A percentile compares a stretch with the other conserved stretches of the same genome.
phyloP scores from a whole-genome alignment of 2,888 invertebrate genomes.

The Agriopis leucophaearia region DNA sequence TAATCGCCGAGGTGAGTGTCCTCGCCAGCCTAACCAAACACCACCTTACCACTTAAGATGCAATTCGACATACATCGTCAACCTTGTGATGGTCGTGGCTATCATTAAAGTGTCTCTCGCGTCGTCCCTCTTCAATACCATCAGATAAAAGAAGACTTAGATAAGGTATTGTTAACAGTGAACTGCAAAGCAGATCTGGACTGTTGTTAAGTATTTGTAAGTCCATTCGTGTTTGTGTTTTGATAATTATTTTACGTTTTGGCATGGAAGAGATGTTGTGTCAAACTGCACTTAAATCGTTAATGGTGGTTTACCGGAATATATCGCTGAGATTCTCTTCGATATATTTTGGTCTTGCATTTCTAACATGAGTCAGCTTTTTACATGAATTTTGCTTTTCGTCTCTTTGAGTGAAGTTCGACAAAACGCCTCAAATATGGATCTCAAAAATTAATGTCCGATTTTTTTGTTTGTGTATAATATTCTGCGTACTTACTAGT shows the following conservation, averaged over 20 bases:
- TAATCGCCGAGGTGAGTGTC: conserved; percentile 84
- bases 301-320: conserved; percentile 77
- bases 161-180: conserved; percentile 84
- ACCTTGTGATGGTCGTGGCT: conserved; percentile 84
- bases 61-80: conserved; percentile 87
- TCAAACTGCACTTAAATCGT: conserved; percentile 86
- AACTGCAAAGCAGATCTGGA: conserved; percentile 84
- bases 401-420: conserved; percentile 82
- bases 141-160: conserved; percentile 82
- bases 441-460: conserved; percentile 16
- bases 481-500: conserved; percentile 1
- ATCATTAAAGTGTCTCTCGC: conserved; percentile 83
- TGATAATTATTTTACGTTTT: conserved; percentile 52
- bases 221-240: conserved; percentile 72
- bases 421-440: conserved; percentile 72
- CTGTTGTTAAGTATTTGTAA: conserved; percentile 84
- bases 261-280: conserved; percentile 77
- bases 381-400: conserved; percentile 71
- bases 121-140: conserved; percentile 83
- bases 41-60: conserved; percentile 86
- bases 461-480: conserved; percentile 5
- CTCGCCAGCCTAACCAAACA: conserved; percentile 77
- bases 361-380: conserved; percentile 66
- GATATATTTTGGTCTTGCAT: conserved; percentile 62
- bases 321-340: conserved; percentile 54